Base-by-base conservation (phyloP, 1,140 invertebrate species). In the Cataglyphis hispanica region DNA sequence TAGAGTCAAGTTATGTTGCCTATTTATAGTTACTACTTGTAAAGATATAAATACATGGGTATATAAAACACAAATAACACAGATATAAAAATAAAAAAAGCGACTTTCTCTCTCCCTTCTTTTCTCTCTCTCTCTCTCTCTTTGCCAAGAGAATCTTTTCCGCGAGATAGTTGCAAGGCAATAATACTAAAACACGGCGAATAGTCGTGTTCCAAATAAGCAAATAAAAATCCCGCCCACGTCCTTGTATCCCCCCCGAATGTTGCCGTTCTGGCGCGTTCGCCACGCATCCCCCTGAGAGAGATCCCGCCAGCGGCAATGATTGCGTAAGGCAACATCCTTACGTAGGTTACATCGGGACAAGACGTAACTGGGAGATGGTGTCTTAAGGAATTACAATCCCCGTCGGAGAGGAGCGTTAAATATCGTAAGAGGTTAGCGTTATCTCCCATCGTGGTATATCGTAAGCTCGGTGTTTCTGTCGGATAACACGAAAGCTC, bases 361-460 rank as follows among this genome's bases (percentile, higher is more conserved):
- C 50, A 16, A 53, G 34, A 72, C 40, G 77, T 81, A 72, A 72
- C 66, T 58, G 19, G 34, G 34, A 81, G 70, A 81, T 70, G 69
- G 69, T 46, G 67, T 89, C 70, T 76, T 58, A 43, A 77, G 67
- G 58, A 89, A 86, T 89, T 89, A 88, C 72, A 61, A 64, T 43
- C 40, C 16, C 13, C 37, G 56, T 61, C 46, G 19, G 37, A 53
- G 37, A 53, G 77, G 43, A 56, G 56, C 61, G 75, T 89, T 89
- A 86, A 89, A 81, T 86, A 83, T 86, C 76, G 63, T 58, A 74
- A 72, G 78, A 31, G 31, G 78, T 83, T 60, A 60, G 13, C 78
- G 53, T 83, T 83, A 83, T 83, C 78, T 40, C 11, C 53, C 37
- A 74, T 74, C 67, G 46, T 50, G 7, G 67, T 83, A 74, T 37